phyloP scores from a whole-genome alignment of 2,113 vertebrate genomes.

The Motacilla tschutschensis region DNA sequence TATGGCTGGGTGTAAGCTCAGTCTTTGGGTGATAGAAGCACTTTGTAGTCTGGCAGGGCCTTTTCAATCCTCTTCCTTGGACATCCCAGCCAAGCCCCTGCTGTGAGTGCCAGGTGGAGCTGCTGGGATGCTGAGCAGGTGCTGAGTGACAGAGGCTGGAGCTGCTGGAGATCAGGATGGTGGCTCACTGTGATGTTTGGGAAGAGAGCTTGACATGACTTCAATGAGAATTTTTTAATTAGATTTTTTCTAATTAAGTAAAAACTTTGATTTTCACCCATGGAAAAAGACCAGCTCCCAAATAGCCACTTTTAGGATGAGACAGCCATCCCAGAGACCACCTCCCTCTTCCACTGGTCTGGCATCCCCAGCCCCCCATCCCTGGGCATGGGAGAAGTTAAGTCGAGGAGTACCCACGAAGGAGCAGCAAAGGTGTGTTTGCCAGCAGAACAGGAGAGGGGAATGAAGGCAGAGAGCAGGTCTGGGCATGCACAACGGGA shows the following conservation, averaged over 20 bases:
- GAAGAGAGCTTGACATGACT: neutral
- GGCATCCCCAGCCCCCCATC: neutral
- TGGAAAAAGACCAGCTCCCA: neutral
- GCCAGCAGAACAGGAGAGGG: neutral
- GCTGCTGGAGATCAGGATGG: neutral
- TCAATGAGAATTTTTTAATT: neutral
- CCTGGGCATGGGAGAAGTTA: neutral
- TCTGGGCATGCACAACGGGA: neutral
- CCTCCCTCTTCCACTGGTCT: neutral
- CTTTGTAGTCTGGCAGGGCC: neutral
- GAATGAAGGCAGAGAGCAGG: slow-evolving; percentile 6
- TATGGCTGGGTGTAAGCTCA: neutral
- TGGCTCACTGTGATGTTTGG: neutral
- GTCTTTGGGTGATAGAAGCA: neutral
- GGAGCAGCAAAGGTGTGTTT: neutral
- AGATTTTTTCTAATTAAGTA: neutral
- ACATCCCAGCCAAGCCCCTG: neutral
- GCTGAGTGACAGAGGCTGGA: neutral
- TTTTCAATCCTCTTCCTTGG: neutral
- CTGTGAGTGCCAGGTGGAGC: neutral
- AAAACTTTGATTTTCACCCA: neutral
- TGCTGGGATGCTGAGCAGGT: neutral
- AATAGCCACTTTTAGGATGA: neutral
- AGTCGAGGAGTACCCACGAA: neutral
- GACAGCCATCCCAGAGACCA: neutral